Base-by-base conservation (phyloP, 1,140 invertebrate species). In the Diorhabda carinulata region DNA sequence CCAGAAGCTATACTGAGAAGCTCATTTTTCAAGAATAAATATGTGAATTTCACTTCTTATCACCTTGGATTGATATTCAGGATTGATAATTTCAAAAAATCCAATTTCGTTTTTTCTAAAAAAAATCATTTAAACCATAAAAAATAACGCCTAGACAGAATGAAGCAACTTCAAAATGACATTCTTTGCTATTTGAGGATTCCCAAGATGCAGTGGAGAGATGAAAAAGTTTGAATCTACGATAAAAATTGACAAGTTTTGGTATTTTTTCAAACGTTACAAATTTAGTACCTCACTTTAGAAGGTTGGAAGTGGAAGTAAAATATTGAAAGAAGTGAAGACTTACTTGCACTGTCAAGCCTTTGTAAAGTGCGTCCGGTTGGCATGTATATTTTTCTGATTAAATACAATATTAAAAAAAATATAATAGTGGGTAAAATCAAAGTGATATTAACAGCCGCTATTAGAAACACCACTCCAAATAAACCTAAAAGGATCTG, bases 351-450 rank as follows among this genome's bases (percentile, higher is more conserved):
- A 71, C 86, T 86, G 78, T 90, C 89, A 7, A 90, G 78, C 69
- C 88, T 80, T 77, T 90, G 90, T 7, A 90, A 76, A 76, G 86
- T 88, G 67, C 88, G 76, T 3, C 88, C 87, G 3, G 88, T 88
- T 5, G 78, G 78, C 7, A 91, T 75, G 77, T 90, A 91, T 72
- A 87, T 84, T 60, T 78, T 76, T 64, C 88, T 71, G 9, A 89
- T 72, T 8, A 84, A 75, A 10, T 84, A 76, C 70, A 90, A 86
- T 5, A 88, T 52, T 2, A 84, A 67, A 8, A 80, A 80, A 3
- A 91, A 78, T 8, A 86, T 77, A 2, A 84, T 25, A 3, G 85
- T 82, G 5, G 88, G 74, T 44, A 76, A 70, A 25, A 77, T 47
- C 44, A 78, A 77, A 25, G 62, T 64, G 58, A 66, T 65, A 44